These are phyloP conservation scores for Sphaerophoria rueppellii DNA, from an alignment of 2,888 invertebrate species.

Conservation along the genomic window DNA sequence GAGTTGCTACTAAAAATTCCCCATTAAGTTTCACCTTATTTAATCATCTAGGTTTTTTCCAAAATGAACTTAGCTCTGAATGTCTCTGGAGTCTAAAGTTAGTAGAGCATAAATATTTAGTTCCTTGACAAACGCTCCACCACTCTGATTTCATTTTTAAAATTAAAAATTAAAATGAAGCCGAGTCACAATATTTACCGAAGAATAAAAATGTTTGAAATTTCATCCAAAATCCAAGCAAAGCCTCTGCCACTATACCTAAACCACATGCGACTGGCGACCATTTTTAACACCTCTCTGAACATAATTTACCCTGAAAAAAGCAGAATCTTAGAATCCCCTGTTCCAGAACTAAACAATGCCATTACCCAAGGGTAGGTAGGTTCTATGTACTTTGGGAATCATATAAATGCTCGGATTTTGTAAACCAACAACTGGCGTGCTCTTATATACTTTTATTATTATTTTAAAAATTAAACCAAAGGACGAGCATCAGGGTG, in stretches of 20 bases:
- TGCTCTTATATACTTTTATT: conserved; percentile 49
- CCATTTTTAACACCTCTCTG: conserved; percentile 44
- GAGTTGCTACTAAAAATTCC: too few species aligned
- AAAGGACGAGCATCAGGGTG: conserved; percentile 29
- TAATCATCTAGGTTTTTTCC: too few species aligned
- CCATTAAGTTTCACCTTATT: too few species aligned
- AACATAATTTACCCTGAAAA: conserved; percentile 45
- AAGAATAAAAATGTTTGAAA: too few species aligned
- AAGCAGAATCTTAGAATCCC: conserved; percentile 34
- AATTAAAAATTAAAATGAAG: too few species aligned
- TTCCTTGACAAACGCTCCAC: too few species aligned
- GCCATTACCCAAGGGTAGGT: conserved; percentile 39
- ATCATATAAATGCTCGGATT: conserved; percentile 5
- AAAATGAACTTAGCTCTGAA: too few species aligned
- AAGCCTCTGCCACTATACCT: conserved; percentile 30
- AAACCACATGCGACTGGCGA: conserved; percentile 24
- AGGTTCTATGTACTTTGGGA: background rate
- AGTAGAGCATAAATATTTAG: too few species aligned
- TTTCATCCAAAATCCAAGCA: background rate
- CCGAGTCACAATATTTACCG: too few species aligned
- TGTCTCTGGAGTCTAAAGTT: too few species aligned
- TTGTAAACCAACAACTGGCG: conserved; percentile 30
- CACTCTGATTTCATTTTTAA: too few species aligned
- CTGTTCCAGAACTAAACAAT: conserved; percentile 20
- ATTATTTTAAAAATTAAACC: conserved; percentile 41